Evolutionary conservation across 2,113 vertebrate genomes (phyloP).

Genomic region (Noctilio leporinus): DNA sequence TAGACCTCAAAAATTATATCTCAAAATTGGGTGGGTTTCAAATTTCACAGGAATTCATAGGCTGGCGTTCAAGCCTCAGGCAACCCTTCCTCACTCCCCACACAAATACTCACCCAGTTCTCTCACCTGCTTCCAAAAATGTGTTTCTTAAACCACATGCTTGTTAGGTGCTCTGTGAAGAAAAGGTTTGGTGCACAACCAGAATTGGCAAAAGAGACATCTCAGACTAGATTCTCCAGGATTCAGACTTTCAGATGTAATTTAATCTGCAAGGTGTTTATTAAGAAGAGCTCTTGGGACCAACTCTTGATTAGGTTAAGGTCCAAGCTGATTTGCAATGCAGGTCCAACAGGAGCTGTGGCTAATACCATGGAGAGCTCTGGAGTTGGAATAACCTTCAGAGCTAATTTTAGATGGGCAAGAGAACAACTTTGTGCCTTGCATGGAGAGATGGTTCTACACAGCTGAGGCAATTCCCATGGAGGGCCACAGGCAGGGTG

Average conservation of each 20-base stretch:
- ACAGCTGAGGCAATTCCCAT: background rate
- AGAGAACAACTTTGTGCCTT: background rate
- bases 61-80: background rate
- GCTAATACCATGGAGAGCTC: background rate
- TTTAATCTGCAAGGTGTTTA: background rate
- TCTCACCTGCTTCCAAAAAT: background rate
- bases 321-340: background rate
- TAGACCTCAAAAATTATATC: background rate
- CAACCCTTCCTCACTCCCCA: background rate
- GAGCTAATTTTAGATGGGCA: background rate
- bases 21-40: conserved; percentile 2
- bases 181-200: background rate
- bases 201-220: background rate
- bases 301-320: background rate
- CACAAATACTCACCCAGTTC: background rate
- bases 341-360: background rate
- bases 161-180: background rate
- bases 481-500: background rate
- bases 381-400: background rate
- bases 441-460: background rate
- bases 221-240: background rate
- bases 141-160: background rate
- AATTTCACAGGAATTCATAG: background rate
- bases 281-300: background rate
- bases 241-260: background rate